Conservation (phyloP, 1,140 invertebrate species). For the Drosophila ananassae region DNA sequence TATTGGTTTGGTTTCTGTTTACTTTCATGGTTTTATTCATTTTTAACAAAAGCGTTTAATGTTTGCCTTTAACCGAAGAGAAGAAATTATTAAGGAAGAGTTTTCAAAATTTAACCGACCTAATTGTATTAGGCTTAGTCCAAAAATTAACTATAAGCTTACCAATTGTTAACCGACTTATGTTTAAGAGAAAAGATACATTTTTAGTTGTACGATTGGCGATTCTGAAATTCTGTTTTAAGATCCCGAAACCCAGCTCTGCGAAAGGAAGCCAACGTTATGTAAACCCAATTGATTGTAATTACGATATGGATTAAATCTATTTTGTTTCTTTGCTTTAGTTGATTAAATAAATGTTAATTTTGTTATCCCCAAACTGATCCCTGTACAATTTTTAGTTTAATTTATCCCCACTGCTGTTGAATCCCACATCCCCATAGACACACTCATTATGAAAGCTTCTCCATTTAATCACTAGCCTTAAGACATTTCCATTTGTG, state of each 20-base stretch:
- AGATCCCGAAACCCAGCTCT: constrained; percentile 35
- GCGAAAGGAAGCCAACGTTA: constrained; percentile 23
- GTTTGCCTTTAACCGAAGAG: constrained; percentile 23
- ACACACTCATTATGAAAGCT: neutral
- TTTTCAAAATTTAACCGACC: constrained; percentile 41
- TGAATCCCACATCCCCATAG: neutral
- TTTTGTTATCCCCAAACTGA: constrained; percentile 40
- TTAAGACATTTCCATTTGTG: neutral
- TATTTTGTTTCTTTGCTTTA: constrained; percentile 19
- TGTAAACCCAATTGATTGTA: constrained; percentile 20
- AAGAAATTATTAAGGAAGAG: constrained; percentile 9
- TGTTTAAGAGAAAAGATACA: constrained; percentile 31
- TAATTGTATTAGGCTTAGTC: constrained; percentile 68
- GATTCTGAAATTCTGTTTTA: constrained; percentile 34
- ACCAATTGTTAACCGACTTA: constrained; percentile 50
- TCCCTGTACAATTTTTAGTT: constrained; percentile 55
- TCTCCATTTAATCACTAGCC: constrained; percentile 1
- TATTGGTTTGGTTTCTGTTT: constrained; percentile 60
- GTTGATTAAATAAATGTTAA: constrained; percentile 37
- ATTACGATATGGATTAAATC: constrained; percentile 9
- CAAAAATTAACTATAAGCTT: constrained; percentile 45
- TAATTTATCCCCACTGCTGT: constrained; percentile 34
- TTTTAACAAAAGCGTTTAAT: constrained; percentile 44
- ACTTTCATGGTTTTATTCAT: constrained; percentile 45
- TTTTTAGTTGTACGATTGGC: constrained; percentile 62